Evolutionary conservation across 2,888 invertebrate genomes (phyloP), one percentile per base, ranked within the genome.

Genomic region (Muschampia staudingeri): DNA sequence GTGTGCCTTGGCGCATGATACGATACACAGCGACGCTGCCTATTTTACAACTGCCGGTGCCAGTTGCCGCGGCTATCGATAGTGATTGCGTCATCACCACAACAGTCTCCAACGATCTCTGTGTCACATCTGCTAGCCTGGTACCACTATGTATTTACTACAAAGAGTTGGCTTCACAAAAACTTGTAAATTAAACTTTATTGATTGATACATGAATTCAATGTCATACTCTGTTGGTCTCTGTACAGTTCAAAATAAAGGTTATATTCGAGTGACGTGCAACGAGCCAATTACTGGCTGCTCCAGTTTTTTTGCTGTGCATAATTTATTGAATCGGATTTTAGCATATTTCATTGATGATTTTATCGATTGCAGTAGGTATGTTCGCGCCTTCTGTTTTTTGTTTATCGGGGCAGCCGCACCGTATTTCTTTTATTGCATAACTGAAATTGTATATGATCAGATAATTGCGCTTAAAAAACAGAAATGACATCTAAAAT

Each of bases 91-190:
- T 87, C 87, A 86, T 75, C 83, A 73, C 82, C 81, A 83, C 84
- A 78, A 78, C 78, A 75, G 85, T 84, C 73, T 81, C 84, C 75
- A 86, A 86, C 88, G 84, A 93, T 88, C 94, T 95, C 95, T 92
- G 89, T 85, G 88, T 86, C 82, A 82, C 85, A 85, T 94, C 92
- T 96, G 95, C 85, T 89, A 83, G 90, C 96, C 95, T 96, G 91
- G 96, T 96, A 95, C 91, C 88, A 91, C 95, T 95, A 96, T 96
- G 94, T 96, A 96, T 95, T 95, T 92, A 94, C 93, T 93, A 92
- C 93, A 93, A 94, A 95, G 94, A 93, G 93, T 94, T 93, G 92
- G 92, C 90, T 93, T 92, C 92, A 93, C 93, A 95, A 95, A 92
- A 90, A 93, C 93, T 92, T 93, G 91, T 92, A 93, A 93, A 91